phyloP scores from a whole-genome alignment of 2,797 vertebrate genomes.

The Jordanella pulchra region DNA sequence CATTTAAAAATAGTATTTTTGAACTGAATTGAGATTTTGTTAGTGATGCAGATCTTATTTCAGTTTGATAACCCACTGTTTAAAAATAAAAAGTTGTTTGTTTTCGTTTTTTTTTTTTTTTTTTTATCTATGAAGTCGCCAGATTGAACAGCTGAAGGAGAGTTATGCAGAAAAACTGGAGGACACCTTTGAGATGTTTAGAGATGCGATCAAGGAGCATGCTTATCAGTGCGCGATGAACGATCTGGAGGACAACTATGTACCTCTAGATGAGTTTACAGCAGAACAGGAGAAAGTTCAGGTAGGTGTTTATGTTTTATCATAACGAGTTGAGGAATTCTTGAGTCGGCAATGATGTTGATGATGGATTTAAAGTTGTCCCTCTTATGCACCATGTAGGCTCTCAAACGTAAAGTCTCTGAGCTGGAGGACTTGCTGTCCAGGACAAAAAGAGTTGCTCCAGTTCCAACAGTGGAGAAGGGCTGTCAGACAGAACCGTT shows the following conservation, averaged over 20 bases:
- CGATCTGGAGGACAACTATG: conserved; percentile 85
- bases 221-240: conserved; percentile 88
- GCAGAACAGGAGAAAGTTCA: conserved; percentile 86
- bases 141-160: conserved; percentile 87
- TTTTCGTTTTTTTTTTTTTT: background rate
- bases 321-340: too few species aligned
- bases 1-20: too few species aligned
- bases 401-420: conserved; percentile 63
- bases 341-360: too few species aligned
- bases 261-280: conserved; percentile 85
- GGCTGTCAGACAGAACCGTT: conserved; percentile 55
- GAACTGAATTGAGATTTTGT: background rate
- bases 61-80: background rate
- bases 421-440: conserved; percentile 60
- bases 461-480: conserved; percentile 23
- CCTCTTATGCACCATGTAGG: conserved; percentile 41
- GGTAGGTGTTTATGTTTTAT: conserved; percentile 59
- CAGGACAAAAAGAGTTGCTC: background rate
- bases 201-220: conserved; percentile 89
- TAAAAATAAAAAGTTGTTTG: background rate
- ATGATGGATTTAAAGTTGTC: too few species aligned
- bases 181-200: conserved; percentile 91
- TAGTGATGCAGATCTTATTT: background rate
- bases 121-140: conserved; percentile 70
- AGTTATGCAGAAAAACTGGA: conserved; percentile 88